Base-by-base conservation (phyloP, 1,140 invertebrate genomes). In the Drosophila trapezifrons region DNA sequence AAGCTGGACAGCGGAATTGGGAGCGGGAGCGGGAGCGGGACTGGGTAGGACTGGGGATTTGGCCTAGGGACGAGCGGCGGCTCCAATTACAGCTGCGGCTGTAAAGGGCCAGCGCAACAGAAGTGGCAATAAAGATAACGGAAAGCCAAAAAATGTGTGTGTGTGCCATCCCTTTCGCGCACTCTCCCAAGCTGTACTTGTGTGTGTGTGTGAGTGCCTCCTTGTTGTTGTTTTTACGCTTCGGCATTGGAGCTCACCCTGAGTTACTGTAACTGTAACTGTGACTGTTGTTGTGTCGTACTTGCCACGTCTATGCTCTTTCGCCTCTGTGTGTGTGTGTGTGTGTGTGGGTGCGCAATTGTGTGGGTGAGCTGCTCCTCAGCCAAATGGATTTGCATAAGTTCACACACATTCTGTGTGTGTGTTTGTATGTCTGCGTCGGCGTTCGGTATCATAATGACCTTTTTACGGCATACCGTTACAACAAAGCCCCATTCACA, bases 311-410 rank as follows among this genome's bases (percentile, higher is more conserved):
- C 73, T 65, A 42, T 72, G 67, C 55, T 40, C 46, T 27, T 57
- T 56, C 56, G 38, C 52, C 18, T 42, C 17, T 71, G 38, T 56
- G 43, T 64, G 46, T 32, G 35, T 54, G 58, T 27, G 54, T 62
- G 58, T 45, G 45, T 54, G 43, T 58, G 72, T 75, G 62, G 20
- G 38, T 40, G 55, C 10, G 25, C 18, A 54, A 54, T 37, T 56
- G 25, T 63, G 57, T 71, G 51, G 47, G 42, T 49, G 46, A 65
- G 72, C 42, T 59, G 56, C 55, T 76, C 55, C 63, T 60, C 66
- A 76, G 75, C 64, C 71, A 83, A 86, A 86, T 89, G 84, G 84
- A 86, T 86, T 86, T 86, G 83, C 83, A 86, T 86, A 87, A 86
- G 84, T 89, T 60, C 42, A 74, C 60, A 57, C 43, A 83, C 62